phyloP scores from a whole-genome alignment of 2,113 vertebrate genomes.

The Poeciliopsis prolifica region DNA sequence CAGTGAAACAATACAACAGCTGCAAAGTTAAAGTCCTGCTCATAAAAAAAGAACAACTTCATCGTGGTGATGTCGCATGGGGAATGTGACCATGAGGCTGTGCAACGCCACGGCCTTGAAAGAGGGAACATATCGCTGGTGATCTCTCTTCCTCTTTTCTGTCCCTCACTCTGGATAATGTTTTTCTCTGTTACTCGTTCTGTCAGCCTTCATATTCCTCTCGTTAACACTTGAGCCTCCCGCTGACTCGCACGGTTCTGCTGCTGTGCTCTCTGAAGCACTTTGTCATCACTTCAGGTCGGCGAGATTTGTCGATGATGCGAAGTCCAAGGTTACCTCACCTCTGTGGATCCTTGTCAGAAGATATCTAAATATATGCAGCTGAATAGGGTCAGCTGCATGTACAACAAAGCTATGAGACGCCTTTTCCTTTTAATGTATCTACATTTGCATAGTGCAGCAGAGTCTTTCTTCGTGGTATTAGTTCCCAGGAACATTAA shows the following conservation, averaged over 20 bases:
- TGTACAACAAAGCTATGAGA: neutral
- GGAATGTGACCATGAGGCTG: conserved; percentile 15
- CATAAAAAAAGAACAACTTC: conserved; percentile 8
- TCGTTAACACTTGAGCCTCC: conserved; percentile 19
- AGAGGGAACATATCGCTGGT: conserved; percentile 1
- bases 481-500: conserved; percentile 6
- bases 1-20: neutral
- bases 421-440: conserved; percentile 17
- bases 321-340: conserved; percentile 46
- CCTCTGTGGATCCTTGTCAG: conserved; percentile 12
- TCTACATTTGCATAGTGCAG: neutral
- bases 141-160: neutral
- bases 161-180: neutral
- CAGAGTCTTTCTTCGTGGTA: neutral
- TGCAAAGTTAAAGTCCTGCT: neutral
- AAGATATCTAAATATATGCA: conserved; percentile 31
- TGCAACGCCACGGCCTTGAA: conserved; percentile 5
- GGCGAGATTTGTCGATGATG: conserved; percentile 46
- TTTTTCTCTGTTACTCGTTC: conserved; percentile 34
- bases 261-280: conserved; percentile 1
- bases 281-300: conserved; percentile 37
- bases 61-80: conserved; percentile 23
- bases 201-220: conserved; percentile 32
- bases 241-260: conserved; percentile 28
- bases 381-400: neutral